Percentiles rank a stretch among this genome's conserved stretches.
phyloP scores from a whole-genome alignment of 2,113 vertebrate species.

The Cervus canadensis region DNA sequence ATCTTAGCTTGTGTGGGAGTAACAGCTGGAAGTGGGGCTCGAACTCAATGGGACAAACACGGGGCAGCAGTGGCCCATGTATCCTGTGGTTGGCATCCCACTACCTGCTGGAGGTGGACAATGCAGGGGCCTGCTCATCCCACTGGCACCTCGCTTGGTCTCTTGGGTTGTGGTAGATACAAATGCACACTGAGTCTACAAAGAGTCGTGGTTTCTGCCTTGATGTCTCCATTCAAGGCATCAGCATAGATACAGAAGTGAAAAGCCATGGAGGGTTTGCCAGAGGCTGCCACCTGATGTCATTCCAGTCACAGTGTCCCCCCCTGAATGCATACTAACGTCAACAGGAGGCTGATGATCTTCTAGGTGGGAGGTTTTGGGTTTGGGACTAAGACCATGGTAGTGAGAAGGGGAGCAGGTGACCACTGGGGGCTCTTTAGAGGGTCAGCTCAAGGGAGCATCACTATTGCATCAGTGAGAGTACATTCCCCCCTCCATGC shows the following conservation, averaged over 20 bases:
- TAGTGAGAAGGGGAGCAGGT: neutral
- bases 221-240: neutral
- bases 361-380: neutral
- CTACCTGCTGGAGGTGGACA: neutral
- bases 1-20: neutral
- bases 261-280: neutral
- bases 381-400: neutral
- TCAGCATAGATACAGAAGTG: neutral
- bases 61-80: neutral
- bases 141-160: neutral
- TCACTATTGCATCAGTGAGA: accelerated
- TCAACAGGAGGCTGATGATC: neutral
- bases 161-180: neutral
- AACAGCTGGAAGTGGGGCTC: neutral
- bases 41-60: neutral
- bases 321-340: neutral
- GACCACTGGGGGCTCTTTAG: neutral
- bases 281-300: neutral
- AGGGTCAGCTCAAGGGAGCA: neutral
- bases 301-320: neutral
- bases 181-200: neutral
- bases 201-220: neutral
- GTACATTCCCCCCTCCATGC: neutral
- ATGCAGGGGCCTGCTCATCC: neutral
- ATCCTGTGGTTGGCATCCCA: neutral